Conservation (phyloP, 2,797 vertebrate species). For the Aphelocoma californica region DNA sequence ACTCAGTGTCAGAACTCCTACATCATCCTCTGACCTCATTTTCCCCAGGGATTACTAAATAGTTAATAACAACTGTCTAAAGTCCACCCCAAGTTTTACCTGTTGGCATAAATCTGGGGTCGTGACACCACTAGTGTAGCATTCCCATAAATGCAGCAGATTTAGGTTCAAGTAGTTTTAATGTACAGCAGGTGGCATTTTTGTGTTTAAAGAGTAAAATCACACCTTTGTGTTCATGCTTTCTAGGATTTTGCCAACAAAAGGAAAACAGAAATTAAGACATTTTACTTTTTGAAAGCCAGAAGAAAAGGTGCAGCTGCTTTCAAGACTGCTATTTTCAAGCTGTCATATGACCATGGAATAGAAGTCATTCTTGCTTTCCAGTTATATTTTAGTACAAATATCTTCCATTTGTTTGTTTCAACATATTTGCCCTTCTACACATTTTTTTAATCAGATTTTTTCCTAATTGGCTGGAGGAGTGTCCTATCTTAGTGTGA, state of each 20-base stretch:
- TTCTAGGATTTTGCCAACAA: slow-evolving; percentile 22
- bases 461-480: not conserved
- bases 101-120: not conserved
- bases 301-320: slow-evolving; percentile 21
- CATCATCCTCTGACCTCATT: slow-evolving; percentile 30
- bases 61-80: slow-evolving; percentile 21
- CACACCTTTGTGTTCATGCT: slow-evolving; percentile 24
- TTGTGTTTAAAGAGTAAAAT: slow-evolving; percentile 11
- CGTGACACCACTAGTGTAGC: not conserved
- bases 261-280: slow-evolving; percentile 22
- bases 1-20: not conserved
- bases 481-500: not conserved
- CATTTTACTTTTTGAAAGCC: not conserved
- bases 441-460: not conserved
- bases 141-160: slow-evolving; percentile 1
- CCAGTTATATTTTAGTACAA: not conserved
- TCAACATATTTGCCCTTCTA: not conserved
- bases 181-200: slow-evolving; percentile 28
- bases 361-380: not conserved
- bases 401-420: slow-evolving; percentile 34
- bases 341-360: not conserved
- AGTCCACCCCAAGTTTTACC: slow-evolving; percentile 10
- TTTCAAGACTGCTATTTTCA: not conserved
- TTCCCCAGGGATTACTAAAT: slow-evolving; percentile 28
- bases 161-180: not conserved